A percentile compares a stretch with the other conserved stretches of the same genome.
Conservation (phyloP, 2,113 vertebrate genomes). For the Tympanuchus pallidicinctus region DNA sequence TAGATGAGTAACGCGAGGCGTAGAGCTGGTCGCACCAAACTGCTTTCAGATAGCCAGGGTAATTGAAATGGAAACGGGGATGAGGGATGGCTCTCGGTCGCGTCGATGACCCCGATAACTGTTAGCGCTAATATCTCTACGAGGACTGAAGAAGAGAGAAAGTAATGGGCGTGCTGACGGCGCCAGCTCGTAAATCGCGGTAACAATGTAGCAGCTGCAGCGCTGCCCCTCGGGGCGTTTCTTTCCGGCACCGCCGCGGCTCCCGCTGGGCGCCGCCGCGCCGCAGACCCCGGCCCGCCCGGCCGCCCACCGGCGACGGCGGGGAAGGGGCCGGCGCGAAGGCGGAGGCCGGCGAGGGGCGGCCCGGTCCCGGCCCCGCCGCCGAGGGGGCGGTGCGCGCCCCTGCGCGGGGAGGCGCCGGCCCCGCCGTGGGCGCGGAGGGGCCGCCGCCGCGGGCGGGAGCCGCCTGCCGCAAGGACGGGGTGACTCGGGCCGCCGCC, state of each 20-base stretch:
- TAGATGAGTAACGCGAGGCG: accelerated
- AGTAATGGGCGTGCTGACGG: not conserved
- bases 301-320: too few relatives aligned
- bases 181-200: not conserved
- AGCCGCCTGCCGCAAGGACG: too few relatives aligned
- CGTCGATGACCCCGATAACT: not conserved
- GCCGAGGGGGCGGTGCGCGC: too few relatives aligned
- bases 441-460: too few relatives aligned
- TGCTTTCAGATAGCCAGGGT: not conserved
- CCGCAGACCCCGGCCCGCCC: not conserved
- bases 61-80: not conserved
- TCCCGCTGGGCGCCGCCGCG: not conserved
- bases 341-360: too few relatives aligned
- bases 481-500: too few relatives aligned
- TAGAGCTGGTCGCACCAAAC: not conserved
- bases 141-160: not conserved
- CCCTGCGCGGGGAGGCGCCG: too few relatives aligned
- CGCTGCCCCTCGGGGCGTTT: accelerated
- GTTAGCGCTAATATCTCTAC: not conserved
- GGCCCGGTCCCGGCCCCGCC: too few relatives aligned
- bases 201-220: not conserved
- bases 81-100: not conserved
- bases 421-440: too few relatives aligned
- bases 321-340: too few relatives aligned
- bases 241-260: not conserved